Evolutionary conservation across 1,140 invertebrate genomes (phyloP), one percentile per base, ranked within the genome.

Genomic region (Amphibalanus amphitrite): DNA sequence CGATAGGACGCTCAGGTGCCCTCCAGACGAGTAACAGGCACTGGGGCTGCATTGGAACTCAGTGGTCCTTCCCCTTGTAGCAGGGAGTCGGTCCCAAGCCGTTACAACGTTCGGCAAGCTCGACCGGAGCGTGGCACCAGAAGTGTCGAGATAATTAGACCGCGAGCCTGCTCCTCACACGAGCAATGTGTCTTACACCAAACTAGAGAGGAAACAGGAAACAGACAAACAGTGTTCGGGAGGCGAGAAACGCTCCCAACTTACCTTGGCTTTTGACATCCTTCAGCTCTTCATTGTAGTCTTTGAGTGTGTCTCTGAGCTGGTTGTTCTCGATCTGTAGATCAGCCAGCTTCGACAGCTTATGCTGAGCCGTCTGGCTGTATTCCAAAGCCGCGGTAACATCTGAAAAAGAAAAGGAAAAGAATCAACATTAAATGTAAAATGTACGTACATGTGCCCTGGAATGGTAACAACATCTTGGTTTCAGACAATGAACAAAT

Each of bases 321-420:
- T 84, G 82, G 72, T 82, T 82, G 77, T 84, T 83, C 76, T 84
- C 82, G n/a, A 83, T 80, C 76, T 85, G 83, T n/a, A 84, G 75
- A 73, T 84, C 83, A 65, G 79, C 77, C 10, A 80, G 77, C 73
- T 77, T 75, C 67, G 82, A 79, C 0, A 82, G 79, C 76, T 81
- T 81, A 75, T 83, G 82, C 78, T 84, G 82, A 23, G 81, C 74
- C 68, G 78, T 76, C 70, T 79, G 75, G 40, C 79, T 81, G 76
- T 83, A 80, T 71, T 84, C 83, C 72, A 85, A 76, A 29, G 78
- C 78, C 29, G 81, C 78, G 13, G 82, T 79, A 8, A 83, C 83
- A 76, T 84, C 83, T 81, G 76, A 20, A 75, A 75, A 29, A 73
- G 30, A 40, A 28, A 67, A 26, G 38, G 38, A 67, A 28, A 69